These are phyloP conservation scores for Ascidia mentula DNA, from an alignment of 23 tunicate genomes.

Conservation along the genomic window DNA sequence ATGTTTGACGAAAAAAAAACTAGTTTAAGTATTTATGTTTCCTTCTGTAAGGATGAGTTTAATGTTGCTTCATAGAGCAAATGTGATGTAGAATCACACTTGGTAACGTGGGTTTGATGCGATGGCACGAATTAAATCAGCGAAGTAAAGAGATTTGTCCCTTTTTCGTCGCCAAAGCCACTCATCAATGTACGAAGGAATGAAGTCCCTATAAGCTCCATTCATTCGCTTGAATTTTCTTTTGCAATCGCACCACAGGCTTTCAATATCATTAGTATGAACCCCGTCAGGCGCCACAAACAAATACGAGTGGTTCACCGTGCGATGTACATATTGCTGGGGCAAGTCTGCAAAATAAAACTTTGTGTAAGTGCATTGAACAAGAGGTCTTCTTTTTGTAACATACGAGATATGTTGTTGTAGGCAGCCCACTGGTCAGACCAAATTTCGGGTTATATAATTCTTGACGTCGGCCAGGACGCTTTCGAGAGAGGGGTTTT, in stretches of 20 bases:
- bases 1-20: no score
- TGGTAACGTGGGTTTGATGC: background rate
- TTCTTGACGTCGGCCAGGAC: no score
- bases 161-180: background rate
- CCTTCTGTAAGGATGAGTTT: no score
- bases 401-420: background rate
- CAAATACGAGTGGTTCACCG: slow-evolving; percentile 2
- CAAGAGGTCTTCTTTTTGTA: no score
- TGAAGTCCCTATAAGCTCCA: background rate
- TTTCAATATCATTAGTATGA: slow-evolving; percentile 8
- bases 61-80: no score
- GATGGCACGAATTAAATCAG: background rate
- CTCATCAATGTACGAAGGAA: slow-evolving; percentile 16
- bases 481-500: no score
- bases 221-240: background rate
- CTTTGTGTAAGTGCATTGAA: no score
- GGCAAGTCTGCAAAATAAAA: background rate
- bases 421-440: slow-evolving; percentile 23
- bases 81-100: no score
- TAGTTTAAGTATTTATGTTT: no score
- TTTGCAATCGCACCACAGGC: slow-evolving; percentile 9
- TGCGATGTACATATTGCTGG: slow-evolving; percentile 9
- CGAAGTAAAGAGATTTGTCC: slow-evolving; percentile 1
- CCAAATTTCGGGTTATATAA: background rate
- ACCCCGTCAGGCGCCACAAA: slow-evolving; percentile 14